These are phyloP conservation scores for Gasterosteus aculeatus DNA, from an alignment of 2,113 vertebrate species.

Conservation along the genomic window DNA sequence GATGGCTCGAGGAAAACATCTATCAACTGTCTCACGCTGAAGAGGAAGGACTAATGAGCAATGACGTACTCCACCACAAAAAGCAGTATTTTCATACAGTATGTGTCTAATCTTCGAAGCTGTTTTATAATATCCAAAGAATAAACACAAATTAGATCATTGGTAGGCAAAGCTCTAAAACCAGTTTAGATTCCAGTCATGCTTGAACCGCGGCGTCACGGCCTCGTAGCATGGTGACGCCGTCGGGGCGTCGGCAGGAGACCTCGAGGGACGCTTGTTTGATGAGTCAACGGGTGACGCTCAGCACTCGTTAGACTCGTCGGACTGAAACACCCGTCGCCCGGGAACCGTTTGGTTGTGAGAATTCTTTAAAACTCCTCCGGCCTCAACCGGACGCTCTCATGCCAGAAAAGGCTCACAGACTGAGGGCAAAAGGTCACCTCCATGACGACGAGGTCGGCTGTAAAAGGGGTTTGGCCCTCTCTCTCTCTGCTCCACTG, in stretches of 20 bases:
- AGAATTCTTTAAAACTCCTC: too few species aligned
- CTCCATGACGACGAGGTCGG: neutral
- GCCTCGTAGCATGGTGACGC: neutral
- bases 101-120: constrained; percentile 22
- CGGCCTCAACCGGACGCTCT: neutral
- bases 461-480: neutral
- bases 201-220: neutral
- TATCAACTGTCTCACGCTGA: constrained; percentile 20
- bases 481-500: neutral
- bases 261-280: neutral
- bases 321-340: neutral
- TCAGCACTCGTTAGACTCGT: neutral
- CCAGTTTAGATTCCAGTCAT: neutral
- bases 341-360: too few species aligned
- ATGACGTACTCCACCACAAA: constrained; percentile 28
- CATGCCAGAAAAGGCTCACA: neutral
- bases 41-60: constrained; percentile 24
- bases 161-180: constrained; percentile 25
- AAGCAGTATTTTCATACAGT: neutral
- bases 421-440: neutral
- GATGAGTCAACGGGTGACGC: neutral
- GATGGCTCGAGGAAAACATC: constrained; percentile 27
- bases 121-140: constrained; percentile 3
- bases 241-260: too few species aligned
- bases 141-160: constrained; percentile 7